Percentiles rank a stretch among this genome's conserved stretches.
phyloP scores from a whole-genome alignment of 92 coral and sea anemone species.

The Montipora capitata region DNA sequence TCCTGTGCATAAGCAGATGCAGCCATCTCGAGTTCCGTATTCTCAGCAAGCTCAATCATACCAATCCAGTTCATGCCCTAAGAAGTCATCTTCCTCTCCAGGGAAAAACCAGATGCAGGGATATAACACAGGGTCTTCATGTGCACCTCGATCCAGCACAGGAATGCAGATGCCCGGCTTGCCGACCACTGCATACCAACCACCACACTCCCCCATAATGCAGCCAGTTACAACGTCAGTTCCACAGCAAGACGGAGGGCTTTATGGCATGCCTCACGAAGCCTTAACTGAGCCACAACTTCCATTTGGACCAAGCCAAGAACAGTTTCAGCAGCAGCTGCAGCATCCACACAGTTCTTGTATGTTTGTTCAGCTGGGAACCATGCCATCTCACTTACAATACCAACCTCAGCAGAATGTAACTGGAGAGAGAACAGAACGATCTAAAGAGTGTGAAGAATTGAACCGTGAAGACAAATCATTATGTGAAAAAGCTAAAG shows the following conservation, averaged over 20 bases:
- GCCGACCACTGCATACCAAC: constrained; percentile 53
- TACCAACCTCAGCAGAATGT: constrained; percentile 71
- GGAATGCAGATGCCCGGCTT: constrained; percentile 68
- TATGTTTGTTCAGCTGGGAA: constrained; percentile 80
- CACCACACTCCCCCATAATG: constrained; percentile 62
- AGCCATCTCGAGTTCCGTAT: constrained; percentile 36
- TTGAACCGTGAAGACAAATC: neutral
- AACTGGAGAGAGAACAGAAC: neutral
- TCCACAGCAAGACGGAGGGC: constrained; percentile 71
- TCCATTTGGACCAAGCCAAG: constrained; percentile 38
- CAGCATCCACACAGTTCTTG: constrained; percentile 78
- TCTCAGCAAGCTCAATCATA: constrained; percentile 48
- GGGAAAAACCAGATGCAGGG: constrained; percentile 69
- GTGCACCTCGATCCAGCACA: constrained; percentile 63
- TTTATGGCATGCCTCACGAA: constrained; percentile 69
- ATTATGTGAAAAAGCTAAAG: neutral
- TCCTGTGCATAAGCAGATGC: constrained; percentile 65
- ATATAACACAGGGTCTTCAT: constrained; percentile 52
- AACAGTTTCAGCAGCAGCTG: constrained; percentile 33
- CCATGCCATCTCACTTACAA: constrained; percentile 63
- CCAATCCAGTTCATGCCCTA: constrained; percentile 58
- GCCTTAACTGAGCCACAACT: constrained; percentile 56
- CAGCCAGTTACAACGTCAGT: constrained; percentile 74
- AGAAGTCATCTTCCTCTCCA: constrained; percentile 77
- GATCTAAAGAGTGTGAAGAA: constrained; percentile 1